Base-by-base conservation (phyloP, 2,888 invertebrate genomes). In the Clepsis dumicolana region DNA sequence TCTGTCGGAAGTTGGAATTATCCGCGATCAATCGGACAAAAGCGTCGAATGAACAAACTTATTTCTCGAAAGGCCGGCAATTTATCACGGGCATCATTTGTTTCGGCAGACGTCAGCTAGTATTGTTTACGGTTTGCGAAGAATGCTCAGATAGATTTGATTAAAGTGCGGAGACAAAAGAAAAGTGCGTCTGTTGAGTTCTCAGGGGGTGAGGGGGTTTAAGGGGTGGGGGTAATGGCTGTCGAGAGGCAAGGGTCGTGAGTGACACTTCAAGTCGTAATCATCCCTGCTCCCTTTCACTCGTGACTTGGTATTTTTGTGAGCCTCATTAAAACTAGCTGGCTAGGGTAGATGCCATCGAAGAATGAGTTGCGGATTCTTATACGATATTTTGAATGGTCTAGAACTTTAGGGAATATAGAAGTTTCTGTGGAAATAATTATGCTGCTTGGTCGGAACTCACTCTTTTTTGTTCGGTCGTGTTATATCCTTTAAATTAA, bases 11-110 rank as follows among this genome's bases (percentile, higher is more conserved):
- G 81, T 80, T 82, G 81, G 84, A 86, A 89, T 89, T 87, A 90
- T 90, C 87, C 83, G 83, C 88, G 85, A 91, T 91, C 90, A 89
- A 91, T 91, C 85, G 88, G 80, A 89, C 89, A 89, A 88, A 85
- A 77, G 83, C 81, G 81, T 75, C 73, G 83, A 86, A 84, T 79
- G 82, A 80, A 75, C 83, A 74, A 82, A 88, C 84, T 86, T 87
- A 85, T 86, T 87, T 76, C 80, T 74, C 79, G 73, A 77, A 77
- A 79, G 80, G 77, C 75, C 74, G 73, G 71, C 81, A 82, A 90
- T 91, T 91, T 88, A 89, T 90, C 88, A 88, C 81, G 67, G 69
- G 76, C 78, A 80, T 87, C 87, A 85, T 86, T 88, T 87, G 86
- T 86, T 86, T 84, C 74, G 81, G 75, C 74, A 74, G 72, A 71